These are phyloP conservation scores for Trichogramma dendrolimi DNA, from an alignment of 2,888 invertebrate species.

Conservation along the genomic window DNA sequence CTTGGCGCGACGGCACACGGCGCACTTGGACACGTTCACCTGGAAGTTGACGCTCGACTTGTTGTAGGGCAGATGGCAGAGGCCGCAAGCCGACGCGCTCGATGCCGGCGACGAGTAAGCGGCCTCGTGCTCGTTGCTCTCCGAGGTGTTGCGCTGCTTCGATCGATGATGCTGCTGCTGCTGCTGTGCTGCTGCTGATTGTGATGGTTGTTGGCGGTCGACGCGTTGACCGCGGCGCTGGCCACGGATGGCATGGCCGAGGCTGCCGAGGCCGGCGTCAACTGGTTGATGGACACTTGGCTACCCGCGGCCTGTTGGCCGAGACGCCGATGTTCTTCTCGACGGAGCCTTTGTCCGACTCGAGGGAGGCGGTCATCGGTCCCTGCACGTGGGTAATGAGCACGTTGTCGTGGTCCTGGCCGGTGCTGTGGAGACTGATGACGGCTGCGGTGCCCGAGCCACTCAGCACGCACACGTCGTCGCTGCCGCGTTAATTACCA, in stretches of 20 bases:
- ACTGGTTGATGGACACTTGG: neutral
- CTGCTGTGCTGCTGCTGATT: slow-evolving; percentile 20
- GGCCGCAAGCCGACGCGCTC: slow-evolving; percentile 50
- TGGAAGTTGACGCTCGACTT: slow-evolving; percentile 58
- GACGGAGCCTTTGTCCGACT: slow-evolving; percentile 42
- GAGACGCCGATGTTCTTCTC: no score
- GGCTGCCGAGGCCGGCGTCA: neutral
- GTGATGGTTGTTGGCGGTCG: slow-evolving; percentile 4
- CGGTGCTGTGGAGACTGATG: slow-evolving; percentile 60
- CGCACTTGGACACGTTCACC: slow-evolving; percentile 69
- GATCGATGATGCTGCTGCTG: no score
- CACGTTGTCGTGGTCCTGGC: slow-evolving; percentile 43
- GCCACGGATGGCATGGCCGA: neutral
- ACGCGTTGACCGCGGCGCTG: neutral
- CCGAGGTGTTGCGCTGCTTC: slow-evolving; percentile 34
- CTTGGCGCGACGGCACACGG: slow-evolving; percentile 67
- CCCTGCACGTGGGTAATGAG: slow-evolving; percentile 38
- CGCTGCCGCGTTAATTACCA: slow-evolving; percentile 56
- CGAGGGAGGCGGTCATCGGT: slow-evolving; percentile 55
- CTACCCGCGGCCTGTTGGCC: slow-evolving; percentile 31
- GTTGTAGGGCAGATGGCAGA: slow-evolving; percentile 82
- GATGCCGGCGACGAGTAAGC: slow-evolving; percentile 47
- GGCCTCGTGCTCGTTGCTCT: slow-evolving; percentile 48
- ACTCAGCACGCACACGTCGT: slow-evolving; percentile 91
- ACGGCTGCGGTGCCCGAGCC: slow-evolving; percentile 92